Evolutionary conservation across 2,113 vertebrate species (phyloP).

Genomic region (Ceyx margarethae): DNA sequence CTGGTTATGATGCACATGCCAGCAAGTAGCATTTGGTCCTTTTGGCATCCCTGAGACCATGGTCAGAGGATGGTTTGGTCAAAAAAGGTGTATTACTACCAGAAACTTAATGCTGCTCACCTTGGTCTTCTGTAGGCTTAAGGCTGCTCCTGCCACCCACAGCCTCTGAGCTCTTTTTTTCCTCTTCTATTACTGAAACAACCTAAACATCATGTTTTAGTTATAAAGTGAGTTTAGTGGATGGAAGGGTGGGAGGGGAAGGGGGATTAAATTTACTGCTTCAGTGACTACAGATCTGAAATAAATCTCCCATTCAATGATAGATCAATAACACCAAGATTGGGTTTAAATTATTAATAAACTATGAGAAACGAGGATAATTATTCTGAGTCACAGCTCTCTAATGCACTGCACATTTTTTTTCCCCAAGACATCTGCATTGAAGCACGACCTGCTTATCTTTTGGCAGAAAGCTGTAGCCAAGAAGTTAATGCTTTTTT

Average conservation of each 20-base stretch:
- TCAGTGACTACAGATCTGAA: constrained; percentile 65
- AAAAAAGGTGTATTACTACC: not conserved
- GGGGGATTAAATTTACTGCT: constrained; percentile 64
- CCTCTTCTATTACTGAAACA: constrained; percentile 39
- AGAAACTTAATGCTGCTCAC: not conserved
- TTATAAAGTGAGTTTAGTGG: constrained; percentile 62
- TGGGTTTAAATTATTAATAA: constrained; percentile 69
- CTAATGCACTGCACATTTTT: constrained; percentile 54
- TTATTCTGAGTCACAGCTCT: constrained; percentile 42
- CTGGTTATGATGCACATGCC: not conserved
- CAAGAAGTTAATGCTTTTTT: constrained; percentile 21
- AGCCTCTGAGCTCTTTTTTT: not conserved
- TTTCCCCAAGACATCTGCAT: constrained; percentile 46
- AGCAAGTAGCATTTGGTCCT: not conserved
- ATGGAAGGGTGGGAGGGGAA: constrained; percentile 4
- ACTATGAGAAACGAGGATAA: constrained; percentile 44
- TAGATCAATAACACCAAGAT: constrained; percentile 58
- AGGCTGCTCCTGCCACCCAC: not conserved
- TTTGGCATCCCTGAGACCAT: not conserved
- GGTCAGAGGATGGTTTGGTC: not conserved
- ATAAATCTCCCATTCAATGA: constrained; percentile 57
- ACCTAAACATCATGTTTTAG: constrained; percentile 62
- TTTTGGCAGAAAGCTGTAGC: constrained; percentile 44
- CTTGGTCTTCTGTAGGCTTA: not conserved
- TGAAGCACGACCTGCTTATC: not conserved